Conservation (phyloP, 2,797 vertebrate genomes). For the Synaphobranchus kaupii region DNA sequence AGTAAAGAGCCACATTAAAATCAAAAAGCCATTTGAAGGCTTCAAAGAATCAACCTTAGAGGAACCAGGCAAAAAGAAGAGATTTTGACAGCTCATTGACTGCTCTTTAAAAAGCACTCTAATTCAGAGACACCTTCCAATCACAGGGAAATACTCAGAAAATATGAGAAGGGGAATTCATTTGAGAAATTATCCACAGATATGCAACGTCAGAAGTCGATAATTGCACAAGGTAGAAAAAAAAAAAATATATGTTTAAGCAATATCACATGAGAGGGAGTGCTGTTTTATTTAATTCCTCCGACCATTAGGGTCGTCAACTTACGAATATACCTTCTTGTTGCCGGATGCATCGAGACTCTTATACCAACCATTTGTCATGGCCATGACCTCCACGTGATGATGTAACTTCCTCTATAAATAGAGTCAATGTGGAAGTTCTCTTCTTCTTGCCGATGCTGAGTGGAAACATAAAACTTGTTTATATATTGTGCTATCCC, state of each 20-base stretch:
- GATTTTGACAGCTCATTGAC: slow-evolving; percentile 4
- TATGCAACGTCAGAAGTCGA: background rate
- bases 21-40: background rate
- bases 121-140: slow-evolving; percentile 1
- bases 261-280: no score
- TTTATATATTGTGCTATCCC: no score
- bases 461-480: no score
- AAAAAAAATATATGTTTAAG: background rate
- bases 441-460: no score
- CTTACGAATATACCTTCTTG: no score
- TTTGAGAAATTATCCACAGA: background rate
- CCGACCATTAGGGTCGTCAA: no score
- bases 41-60: background rate
- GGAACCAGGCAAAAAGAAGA: background rate
- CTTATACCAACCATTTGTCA: no score
- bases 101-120: slow-evolving; percentile 10
- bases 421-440: no score
- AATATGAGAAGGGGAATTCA: background rate
- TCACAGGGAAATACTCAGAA: background rate
- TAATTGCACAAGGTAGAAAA: background rate
- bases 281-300: no score
- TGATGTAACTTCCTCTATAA: no score
- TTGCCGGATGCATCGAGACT: no score
- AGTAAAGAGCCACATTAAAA: slow-evolving; percentile 9
- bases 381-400: no score